Conservation (phyloP, 2,888 invertebrate species). For the Eristalis arbustorum region DNA sequence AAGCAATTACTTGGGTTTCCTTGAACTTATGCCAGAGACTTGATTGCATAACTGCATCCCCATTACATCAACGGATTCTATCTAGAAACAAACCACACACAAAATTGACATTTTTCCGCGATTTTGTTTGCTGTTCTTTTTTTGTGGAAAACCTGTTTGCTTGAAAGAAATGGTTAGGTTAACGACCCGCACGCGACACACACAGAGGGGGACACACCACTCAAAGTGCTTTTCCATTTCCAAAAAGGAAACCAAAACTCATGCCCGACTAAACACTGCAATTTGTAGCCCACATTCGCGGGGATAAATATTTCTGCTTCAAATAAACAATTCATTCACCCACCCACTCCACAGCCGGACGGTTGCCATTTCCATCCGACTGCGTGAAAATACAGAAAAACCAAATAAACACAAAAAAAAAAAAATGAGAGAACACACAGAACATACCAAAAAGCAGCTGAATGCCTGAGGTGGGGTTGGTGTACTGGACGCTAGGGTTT, state of each 20-base stretch:
- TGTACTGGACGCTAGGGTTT: not conserved
- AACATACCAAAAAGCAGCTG: constrained; percentile 42
- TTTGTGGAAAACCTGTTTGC: not conserved
- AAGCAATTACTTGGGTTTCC: not conserved
- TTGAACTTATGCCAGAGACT: not conserved
- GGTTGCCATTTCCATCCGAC: not conserved
- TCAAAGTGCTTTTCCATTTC: constrained; percentile 7
- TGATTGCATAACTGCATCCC: not conserved
- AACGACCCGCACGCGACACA: constrained; percentile 27
- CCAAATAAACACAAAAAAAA: constrained; percentile 1
- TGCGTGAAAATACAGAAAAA: not conserved
- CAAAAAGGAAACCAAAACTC: not conserved
- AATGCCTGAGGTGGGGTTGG: constrained; percentile 3
- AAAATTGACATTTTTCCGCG: not conserved
- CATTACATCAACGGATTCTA: not conserved
- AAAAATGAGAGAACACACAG: not conserved
- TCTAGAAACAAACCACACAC: not conserved
- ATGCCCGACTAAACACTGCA: constrained; percentile 11
- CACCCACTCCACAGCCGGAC: constrained; percentile 2
- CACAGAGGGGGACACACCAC: not conserved
- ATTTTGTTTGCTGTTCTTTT: not conserved
- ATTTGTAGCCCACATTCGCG: not conserved
- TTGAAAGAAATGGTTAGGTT: constrained; percentile 20
- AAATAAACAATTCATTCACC: constrained; percentile 32
- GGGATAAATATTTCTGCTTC: not conserved